A percentile compares a stretch with the other conserved stretches of the same genome.
These are phyloP conservation scores for Lithophane semibrunnea DNA, from an alignment of 2,888 invertebrate species.

Conservation along the genomic window DNA sequence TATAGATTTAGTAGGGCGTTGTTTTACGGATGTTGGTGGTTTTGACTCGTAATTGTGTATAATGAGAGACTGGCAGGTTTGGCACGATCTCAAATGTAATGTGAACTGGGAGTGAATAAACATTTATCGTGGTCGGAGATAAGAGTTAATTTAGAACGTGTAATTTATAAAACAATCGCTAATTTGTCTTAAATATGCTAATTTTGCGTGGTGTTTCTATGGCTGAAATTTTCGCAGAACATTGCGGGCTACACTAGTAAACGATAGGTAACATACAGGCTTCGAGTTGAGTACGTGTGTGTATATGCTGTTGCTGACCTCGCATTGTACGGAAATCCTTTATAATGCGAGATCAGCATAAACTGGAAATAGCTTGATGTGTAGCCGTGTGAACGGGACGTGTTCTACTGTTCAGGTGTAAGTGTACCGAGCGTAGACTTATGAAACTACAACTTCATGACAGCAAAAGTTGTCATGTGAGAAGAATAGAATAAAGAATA, in stretches of 20 bases:
- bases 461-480: too few relatives aligned
- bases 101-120: constrained; percentile 34
- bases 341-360: too few relatives aligned
- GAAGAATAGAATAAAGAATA: too few relatives aligned
- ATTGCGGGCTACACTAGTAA: neutral
- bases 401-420: too few relatives aligned
- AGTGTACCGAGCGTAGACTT: neutral
- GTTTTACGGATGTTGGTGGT: constrained; percentile 66
- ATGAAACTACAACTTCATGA: too few relatives aligned
- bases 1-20: constrained; percentile 67
- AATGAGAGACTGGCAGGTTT: constrained; percentile 46
- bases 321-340: too few relatives aligned
- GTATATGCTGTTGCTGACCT: too few relatives aligned
- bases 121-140: constrained; percentile 11
- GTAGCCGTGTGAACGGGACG: too few relatives aligned
- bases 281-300: neutral
- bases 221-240: neutral
- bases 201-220: neutral
- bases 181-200: too few relatives aligned
- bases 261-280: neutral
- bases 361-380: too few relatives aligned
- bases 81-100: constrained; percentile 45
- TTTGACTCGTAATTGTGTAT: constrained; percentile 51
- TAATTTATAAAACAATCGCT: constrained; percentile 16
- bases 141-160: constrained; percentile 7